Percentiles rank a stretch among this genome's conserved stretches.
Evolutionary conservation across 2,113 vertebrate species (phyloP).

Genomic region (Agapornis roseicollis): DNA sequence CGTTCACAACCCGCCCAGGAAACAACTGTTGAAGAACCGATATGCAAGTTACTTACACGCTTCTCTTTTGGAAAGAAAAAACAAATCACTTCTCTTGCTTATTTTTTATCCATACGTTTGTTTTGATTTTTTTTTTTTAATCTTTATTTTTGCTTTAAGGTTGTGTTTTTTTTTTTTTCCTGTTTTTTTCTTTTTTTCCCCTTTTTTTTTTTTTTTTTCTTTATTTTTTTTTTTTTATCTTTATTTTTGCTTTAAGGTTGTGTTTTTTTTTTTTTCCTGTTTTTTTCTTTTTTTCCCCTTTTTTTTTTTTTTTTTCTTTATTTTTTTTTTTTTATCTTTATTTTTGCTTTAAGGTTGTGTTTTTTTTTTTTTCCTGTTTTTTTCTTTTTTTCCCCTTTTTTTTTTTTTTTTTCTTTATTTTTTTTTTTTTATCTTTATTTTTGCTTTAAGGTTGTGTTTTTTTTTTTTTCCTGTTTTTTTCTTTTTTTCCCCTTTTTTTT

Average conservation of each 20-base stretch:
- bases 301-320: neutral
- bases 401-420: no score
- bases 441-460: neutral
- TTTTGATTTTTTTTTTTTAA: neutral
- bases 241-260: neutral
- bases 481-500: fast-evolving
- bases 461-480: neutral
- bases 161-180: no score
- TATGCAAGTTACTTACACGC: constrained; percentile 26
- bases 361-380: neutral
- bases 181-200: neutral
- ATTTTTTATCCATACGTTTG: neutral
- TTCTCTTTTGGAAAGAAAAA: neutral
- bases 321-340: neutral
- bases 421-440: no score
- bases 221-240: neutral
- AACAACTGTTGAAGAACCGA: constrained; percentile 56
- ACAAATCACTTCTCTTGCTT: constrained; percentile 32
- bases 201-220: neutral
- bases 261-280: constrained; percentile 21
- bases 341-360: neutral
- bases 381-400: fast-evolving
- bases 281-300: fast-evolving
- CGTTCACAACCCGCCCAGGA: constrained; percentile 68
- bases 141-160: neutral